Base-by-base conservation (phyloP, 2,888 invertebrate species). In the Mongoloraphidia duomilia region DNA sequence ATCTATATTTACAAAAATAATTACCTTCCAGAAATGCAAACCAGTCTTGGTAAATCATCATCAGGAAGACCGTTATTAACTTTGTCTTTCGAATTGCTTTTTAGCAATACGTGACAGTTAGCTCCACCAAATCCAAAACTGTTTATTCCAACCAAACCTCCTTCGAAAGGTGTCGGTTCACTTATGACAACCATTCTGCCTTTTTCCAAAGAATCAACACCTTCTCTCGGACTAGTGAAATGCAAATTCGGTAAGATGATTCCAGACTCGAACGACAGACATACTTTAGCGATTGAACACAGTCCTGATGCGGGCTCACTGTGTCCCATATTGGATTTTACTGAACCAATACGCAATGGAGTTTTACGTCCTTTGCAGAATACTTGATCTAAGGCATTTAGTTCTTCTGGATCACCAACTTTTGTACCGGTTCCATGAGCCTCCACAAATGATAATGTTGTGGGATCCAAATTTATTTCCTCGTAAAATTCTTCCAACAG, bases 41-140 rank as follows among this genome's bases (percentile, higher is more conserved):
- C 76, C 43, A 94, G 65, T 47, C 89, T 76, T 0, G 86, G 85
- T 0, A 84, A 61, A 56, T 79, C 72, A 57, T 86, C 85, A 0
- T 62, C 59, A 0, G 84, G 80, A 11, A 74, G 59, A 11, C 76
- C 79, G 1, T 72, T 68, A 61, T 82, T 82, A 1, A 75, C 65
- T 68, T 82, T 84, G 34, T 60, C 73, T 53, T 76, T 77, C 0
- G 69, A 60, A 49, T 78, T 67, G 43, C 80, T 76, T 61, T 77
- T 76, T 9, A 87, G 62, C 40, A 87, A 62, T 34, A 79, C 71
- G 58, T 88, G 87, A 43, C 82, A 83, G 60, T 91, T 92, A 4
- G 84, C 84, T 1, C 95, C 95, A 34, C 94, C 94, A 62, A 95
- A 95, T 0, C 94, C 94, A 63, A 94, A 95, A 9, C 89, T 91